phyloP scores from a whole-genome alignment of 30 jellyfish, hydroid and myxozoan genomes.

The Euphysa ruthae region DNA sequence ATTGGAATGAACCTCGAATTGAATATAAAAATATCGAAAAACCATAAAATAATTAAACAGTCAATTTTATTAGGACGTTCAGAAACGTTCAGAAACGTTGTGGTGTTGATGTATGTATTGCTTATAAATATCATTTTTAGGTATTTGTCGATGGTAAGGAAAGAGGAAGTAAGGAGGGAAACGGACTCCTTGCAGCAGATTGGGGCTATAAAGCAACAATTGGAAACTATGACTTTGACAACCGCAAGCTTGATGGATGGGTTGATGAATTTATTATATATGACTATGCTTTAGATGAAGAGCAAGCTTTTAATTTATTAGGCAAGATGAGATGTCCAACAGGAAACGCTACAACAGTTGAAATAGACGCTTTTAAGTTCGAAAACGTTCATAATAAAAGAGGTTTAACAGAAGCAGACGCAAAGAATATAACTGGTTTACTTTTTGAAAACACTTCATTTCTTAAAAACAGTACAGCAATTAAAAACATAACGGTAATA shows the following conservation, averaged over 20 bases:
- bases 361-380: constrained; percentile 71
- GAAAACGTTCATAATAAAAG: constrained; percentile 41
- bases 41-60: too few species aligned
- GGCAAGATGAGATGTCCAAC: constrained; percentile 86
- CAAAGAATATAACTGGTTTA: too few species aligned
- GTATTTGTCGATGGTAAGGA: constrained; percentile 92
- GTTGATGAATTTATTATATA: constrained; percentile 82
- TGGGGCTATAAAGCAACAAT: constrained; percentile 98
- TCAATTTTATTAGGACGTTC: too few species aligned
- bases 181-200: constrained; percentile 72
- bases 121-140: constrained; percentile 25
- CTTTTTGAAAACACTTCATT: too few species aligned
- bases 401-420: neutral
- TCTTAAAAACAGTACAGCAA: too few species aligned
- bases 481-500: too few species aligned
- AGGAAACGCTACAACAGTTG: constrained; percentile 67
- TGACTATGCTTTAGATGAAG: constrained; percentile 77
- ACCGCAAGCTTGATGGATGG: constrained; percentile 77
- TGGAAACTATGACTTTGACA: constrained; percentile 93
- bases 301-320: constrained; percentile 69
- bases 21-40: too few species aligned
- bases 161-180: constrained; percentile 61
- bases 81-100: too few species aligned
- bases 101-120: too few species aligned
- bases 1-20: too few species aligned